These are phyloP conservation scores for Siniperca knerii DNA, from an alignment of 2,113 vertebrate species.

Conservation along the genomic window DNA sequence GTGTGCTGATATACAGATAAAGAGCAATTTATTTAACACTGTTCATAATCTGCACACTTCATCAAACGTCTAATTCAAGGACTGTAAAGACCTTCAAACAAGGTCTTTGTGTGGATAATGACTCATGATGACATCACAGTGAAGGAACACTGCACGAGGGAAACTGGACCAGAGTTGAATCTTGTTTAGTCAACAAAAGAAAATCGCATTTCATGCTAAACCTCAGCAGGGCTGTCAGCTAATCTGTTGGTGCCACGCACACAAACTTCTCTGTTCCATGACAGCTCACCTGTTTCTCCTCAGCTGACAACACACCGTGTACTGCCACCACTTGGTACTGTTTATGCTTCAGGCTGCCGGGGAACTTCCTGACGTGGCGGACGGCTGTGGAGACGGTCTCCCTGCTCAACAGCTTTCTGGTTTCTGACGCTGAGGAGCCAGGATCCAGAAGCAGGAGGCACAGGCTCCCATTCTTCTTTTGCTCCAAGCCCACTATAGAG, in stretches of 20 bases:
- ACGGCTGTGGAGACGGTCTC: slow-evolving; percentile 75
- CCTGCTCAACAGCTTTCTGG: slow-evolving; percentile 86
- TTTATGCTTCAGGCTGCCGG: slow-evolving; percentile 89
- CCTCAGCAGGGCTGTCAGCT: no score
- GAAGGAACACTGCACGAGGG: not conserved
- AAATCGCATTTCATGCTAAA: no score
- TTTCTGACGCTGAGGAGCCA: slow-evolving; percentile 84
- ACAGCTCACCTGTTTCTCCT: slow-evolving; percentile 88
- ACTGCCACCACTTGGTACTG: slow-evolving; percentile 93
- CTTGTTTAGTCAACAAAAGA: no score
- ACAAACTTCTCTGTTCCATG: not conserved
- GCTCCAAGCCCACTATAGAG: slow-evolving; percentile 92
- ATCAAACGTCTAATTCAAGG: no score
- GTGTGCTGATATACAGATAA: slow-evolving; percentile 1
- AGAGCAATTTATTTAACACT: not conserved
- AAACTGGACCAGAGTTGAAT: no score
- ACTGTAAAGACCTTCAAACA: not conserved
- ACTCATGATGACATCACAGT: not conserved
- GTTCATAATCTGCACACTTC: not conserved
- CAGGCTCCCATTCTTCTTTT: slow-evolving; percentile 88
- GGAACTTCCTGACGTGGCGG: slow-evolving; percentile 84
- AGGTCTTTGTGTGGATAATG: not conserved
- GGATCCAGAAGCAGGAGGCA: slow-evolving; percentile 93
- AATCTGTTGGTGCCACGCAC: not conserved
- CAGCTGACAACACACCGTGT: slow-evolving; percentile 87